Evolutionary conservation across 2,797 vertebrate species (phyloP).

Genomic region (Nannoperca obscura): DNA sequence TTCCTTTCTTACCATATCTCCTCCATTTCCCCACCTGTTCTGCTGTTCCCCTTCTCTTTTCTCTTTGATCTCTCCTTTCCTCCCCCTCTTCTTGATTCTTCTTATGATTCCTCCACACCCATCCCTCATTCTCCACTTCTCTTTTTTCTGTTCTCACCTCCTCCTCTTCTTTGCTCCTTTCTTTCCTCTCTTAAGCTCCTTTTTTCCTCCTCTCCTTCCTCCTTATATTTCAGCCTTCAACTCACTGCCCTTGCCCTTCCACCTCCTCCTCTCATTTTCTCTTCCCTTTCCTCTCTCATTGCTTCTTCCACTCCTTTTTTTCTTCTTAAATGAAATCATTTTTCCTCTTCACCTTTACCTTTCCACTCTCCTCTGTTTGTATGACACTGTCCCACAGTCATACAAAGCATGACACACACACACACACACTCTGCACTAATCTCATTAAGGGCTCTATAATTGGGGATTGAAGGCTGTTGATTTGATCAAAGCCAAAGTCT

Average conservation of each 20-base stretch:
- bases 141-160: no score
- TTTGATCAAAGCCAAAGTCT: conserved; percentile 63
- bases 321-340: neutral
- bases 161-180: no score
- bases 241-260: neutral
- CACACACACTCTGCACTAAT: conserved; percentile 50
- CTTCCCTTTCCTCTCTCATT: neutral
- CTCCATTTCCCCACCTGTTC: no score
- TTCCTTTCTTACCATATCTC: no score
- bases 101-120: no score
- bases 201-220: neutral
- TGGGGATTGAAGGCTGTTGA: conserved; percentile 54
- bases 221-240: neutral
- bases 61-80: no score
- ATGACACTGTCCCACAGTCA: conserved; percentile 28
- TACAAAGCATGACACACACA: conserved; percentile 5
- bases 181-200: neutral
- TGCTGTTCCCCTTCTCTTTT: neutral
- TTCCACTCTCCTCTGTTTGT: conserved; percentile 2
- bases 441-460: conserved; percentile 64
- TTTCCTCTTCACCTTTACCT: conserved; percentile 10
- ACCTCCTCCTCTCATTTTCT: neutral
- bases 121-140: no score
- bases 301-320: neutral
- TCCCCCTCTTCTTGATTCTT: no score